Percentiles rank a stretch among this genome's conserved stretches.
phyloP scores from a whole-genome alignment of 2,113 vertebrate genomes.

The Saccopteryx leptura region DNA sequence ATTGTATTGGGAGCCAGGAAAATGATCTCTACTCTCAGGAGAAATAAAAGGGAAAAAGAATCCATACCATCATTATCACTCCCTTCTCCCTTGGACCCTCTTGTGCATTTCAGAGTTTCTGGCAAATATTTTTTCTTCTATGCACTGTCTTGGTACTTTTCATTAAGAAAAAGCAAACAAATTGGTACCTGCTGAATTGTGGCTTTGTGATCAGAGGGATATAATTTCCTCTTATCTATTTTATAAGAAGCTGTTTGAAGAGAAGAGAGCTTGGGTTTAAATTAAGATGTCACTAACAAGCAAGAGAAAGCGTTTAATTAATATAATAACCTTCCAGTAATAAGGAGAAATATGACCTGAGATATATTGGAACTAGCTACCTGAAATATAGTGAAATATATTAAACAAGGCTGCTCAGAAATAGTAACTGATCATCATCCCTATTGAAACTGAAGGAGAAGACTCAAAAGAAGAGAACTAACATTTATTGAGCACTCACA shows the following conservation, averaged over 20 bases:
- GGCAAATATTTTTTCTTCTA: conserved; percentile 66
- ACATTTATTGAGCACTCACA: background rate
- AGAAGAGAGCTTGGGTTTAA: conserved; percentile 72
- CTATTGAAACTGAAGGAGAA: background rate
- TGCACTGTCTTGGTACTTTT: conserved; percentile 75
- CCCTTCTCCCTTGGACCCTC: conserved; percentile 21
- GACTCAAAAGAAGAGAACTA: background rate
- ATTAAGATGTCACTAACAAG: conserved; percentile 80
- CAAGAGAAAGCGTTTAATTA: conserved; percentile 85
- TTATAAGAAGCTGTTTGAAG: conserved; percentile 78
- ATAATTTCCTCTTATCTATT: conserved; percentile 73
- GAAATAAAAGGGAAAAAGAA: conserved; percentile 79
- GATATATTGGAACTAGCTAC: conserved; percentile 65
- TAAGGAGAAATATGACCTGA: conserved; percentile 67
- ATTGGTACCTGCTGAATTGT: conserved; percentile 67
- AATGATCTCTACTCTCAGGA: conserved; percentile 72
- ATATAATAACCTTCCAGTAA: conserved; percentile 80
- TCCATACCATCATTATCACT: conserved; percentile 58
- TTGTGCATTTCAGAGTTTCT: conserved; percentile 76
- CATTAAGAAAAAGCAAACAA: conserved; percentile 70
- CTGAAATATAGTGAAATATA: conserved; percentile 67
- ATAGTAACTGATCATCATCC: background rate
- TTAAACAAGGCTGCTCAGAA: conserved; percentile 63
- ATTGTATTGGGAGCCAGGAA: conserved; percentile 74
- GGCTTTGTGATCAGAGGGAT: conserved; percentile 59